Conservation (phyloP, 2,113 vertebrate species). For the Misgurnus anguillicaudatus region DNA sequence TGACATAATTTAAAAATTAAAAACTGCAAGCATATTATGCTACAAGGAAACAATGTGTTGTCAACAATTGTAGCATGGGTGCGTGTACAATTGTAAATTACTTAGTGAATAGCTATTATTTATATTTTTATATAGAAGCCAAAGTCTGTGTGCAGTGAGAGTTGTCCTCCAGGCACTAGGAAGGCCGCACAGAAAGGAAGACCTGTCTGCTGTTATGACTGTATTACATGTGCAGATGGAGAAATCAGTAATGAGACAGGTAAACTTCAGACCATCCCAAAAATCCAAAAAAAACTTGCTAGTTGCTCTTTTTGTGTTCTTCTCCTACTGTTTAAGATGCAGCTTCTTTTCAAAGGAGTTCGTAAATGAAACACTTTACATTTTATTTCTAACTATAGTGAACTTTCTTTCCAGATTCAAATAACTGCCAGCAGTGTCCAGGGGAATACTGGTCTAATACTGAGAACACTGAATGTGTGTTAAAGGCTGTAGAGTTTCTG, state of each 20-base stretch:
- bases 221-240: constrained; percentile 65
- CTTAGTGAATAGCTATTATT: background rate
- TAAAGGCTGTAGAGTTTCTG: constrained; percentile 68
- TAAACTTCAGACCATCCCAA: constrained; percentile 40
- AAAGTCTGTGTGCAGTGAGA: constrained; percentile 64
- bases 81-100: background rate
- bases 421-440: constrained; percentile 70
- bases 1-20: too few species aligned
- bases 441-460: constrained; percentile 71
- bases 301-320: constrained; percentile 56
- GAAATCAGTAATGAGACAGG: constrained; percentile 62
- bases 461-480: constrained; percentile 65
- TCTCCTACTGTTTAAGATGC: constrained; percentile 52
- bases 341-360: constrained; percentile 36
- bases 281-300: constrained; percentile 37
- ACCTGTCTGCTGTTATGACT: constrained; percentile 69
- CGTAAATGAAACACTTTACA: background rate
- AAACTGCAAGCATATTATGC: too few species aligned
- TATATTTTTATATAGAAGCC: constrained; percentile 60
- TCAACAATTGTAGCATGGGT: too few species aligned
- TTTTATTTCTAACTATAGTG: constrained; percentile 15
- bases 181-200: constrained; percentile 65
- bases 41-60: too few species aligned
- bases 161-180: constrained; percentile 62
- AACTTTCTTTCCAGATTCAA: constrained; percentile 73